Percentiles rank a stretch among this genome's conserved stretches.
Evolutionary conservation across 2,113 vertebrate genomes (phyloP).

Genomic region (Thunnus maccoyii): DNA sequence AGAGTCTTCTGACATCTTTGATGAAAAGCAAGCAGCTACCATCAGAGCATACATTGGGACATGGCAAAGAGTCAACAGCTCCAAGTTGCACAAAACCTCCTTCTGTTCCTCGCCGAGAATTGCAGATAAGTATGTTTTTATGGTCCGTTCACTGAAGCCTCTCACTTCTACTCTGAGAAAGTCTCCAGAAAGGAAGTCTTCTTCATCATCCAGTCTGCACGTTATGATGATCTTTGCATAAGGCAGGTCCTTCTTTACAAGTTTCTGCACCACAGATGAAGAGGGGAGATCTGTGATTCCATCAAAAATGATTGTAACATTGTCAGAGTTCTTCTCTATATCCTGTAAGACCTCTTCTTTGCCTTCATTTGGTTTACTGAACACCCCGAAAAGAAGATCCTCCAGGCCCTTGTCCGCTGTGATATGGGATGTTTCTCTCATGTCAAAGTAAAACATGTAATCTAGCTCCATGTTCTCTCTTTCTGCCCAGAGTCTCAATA

Average conservation of each 20-base stretch:
- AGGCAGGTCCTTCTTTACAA: too few species aligned
- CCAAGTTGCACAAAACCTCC: constrained; percentile 23
- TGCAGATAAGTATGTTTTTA: constrained; percentile 35
- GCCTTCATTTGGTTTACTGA: constrained; percentile 30
- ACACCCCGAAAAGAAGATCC: constrained; percentile 41
- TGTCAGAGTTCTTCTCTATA: constrained; percentile 34
- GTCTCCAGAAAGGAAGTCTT: not conserved
- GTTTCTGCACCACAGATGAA: too few species aligned
- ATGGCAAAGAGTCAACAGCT: constrained; percentile 52
- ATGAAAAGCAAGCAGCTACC: constrained; percentile 41
- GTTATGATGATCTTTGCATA: too few species aligned
- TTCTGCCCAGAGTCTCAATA: constrained; percentile 49
- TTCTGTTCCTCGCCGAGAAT: not conserved
- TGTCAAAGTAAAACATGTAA: constrained; percentile 68
- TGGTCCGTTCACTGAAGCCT: constrained; percentile 50
- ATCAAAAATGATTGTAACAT: constrained; percentile 48
- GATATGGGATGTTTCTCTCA: constrained; percentile 14
- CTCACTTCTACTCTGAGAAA: constrained; percentile 50
- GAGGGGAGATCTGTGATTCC: constrained; percentile 14
- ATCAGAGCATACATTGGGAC: constrained; percentile 59
- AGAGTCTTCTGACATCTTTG: fast-evolving
- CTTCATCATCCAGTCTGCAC: not conserved
- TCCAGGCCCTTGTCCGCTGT: not conserved
- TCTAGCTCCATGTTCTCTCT: constrained; percentile 9
- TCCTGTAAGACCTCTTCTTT: constrained; percentile 48